A percentile compares a stretch with the other conserved stretches of the same genome.
phyloP scores from a whole-genome alignment of 2,888 invertebrate species.

The Keiferia lycopersicella region DNA sequence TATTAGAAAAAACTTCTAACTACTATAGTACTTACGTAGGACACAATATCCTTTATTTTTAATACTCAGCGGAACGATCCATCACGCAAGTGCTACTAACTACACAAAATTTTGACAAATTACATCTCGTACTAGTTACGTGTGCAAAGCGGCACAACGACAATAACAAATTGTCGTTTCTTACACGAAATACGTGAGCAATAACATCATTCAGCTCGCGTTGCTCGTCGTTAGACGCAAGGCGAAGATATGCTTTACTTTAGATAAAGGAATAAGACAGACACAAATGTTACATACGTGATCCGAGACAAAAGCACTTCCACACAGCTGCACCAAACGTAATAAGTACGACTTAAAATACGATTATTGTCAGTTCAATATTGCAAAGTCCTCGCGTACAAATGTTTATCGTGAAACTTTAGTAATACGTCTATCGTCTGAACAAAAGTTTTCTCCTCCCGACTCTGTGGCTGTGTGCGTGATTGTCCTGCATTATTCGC shows the following conservation, averaged over 20 bases:
- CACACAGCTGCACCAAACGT: slow-evolving; percentile 36
- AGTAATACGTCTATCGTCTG: slow-evolving; percentile 41
- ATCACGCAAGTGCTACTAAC: not conserved
- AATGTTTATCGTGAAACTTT: slow-evolving; percentile 28
- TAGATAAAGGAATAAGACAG: slow-evolving; percentile 50
- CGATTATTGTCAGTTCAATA: slow-evolving; percentile 59
- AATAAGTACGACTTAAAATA: slow-evolving; percentile 49
- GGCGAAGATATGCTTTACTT: slow-evolving; percentile 42
- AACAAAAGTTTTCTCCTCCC: slow-evolving; percentile 59
- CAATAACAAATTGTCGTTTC: slow-evolving; percentile 39
- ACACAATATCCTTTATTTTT: no score
- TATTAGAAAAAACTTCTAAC: no score
- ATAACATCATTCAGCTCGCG: slow-evolving; percentile 51
- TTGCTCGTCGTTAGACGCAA: slow-evolving; percentile 48
- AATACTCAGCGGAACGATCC: not conserved
- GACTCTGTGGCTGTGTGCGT: slow-evolving; percentile 52
- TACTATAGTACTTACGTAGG: no score
- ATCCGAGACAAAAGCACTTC: slow-evolving; percentile 43
- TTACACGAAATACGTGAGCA: slow-evolving; percentile 47
- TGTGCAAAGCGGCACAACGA: slow-evolving; percentile 33
- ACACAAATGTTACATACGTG: slow-evolving; percentile 64
- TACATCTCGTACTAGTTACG: slow-evolving; percentile 4
- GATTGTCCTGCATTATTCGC: slow-evolving; percentile 71
- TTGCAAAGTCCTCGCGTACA: slow-evolving; percentile 44
- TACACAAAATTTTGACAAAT: slow-evolving; percentile 12